A percentile compares a stretch with the other conserved stretches of the same genome.
phyloP scores from a whole-genome alignment of 2,888 invertebrate species.

The Latrodectus hesperus region DNA sequence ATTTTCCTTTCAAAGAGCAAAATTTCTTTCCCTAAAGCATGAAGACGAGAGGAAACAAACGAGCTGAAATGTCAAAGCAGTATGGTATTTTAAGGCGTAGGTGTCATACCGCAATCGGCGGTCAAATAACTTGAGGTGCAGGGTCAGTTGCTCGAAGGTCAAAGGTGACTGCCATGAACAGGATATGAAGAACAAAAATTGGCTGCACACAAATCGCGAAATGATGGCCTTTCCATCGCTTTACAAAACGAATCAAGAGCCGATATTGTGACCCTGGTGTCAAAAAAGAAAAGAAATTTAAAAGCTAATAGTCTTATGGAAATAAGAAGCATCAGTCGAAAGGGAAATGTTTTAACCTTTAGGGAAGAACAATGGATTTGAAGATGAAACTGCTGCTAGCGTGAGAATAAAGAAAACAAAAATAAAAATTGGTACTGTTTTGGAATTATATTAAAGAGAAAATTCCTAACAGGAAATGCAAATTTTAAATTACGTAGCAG shows the following conservation, averaged over 20 bases:
- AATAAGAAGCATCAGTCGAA: constrained; percentile 7
- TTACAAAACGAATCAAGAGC: constrained; percentile 31
- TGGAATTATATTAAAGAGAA: no score
- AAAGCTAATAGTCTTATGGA: constrained; percentile 22
- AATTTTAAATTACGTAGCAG: no score
- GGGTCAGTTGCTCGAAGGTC: constrained; percentile 49
- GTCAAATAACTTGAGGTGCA: constrained; percentile 56
- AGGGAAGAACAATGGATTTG: neutral
- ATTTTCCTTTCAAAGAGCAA: constrained; percentile 21
- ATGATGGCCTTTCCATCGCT: constrained; percentile 36
- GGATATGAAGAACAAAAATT: constrained; percentile 46
- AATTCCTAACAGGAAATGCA: no score
- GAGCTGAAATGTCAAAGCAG: constrained; percentile 39
- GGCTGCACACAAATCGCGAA: constrained; percentile 39
- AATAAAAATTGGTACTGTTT: neutral
- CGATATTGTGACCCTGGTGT: constrained; percentile 35
- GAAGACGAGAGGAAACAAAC: constrained; percentile 4
- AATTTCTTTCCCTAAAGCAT: constrained; percentile 2
- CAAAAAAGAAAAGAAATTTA: constrained; percentile 25
- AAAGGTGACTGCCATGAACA: constrained; percentile 46
- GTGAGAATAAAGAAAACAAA: neutral
- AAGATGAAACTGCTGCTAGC: neutral
- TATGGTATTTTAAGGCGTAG: constrained; percentile 40
- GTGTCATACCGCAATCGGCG: constrained; percentile 57
- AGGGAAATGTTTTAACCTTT: neutral